Percentiles rank a stretch among this genome's conserved stretches.
Evolutionary conservation across 2,113 vertebrate species (phyloP).

Genomic region (Phyllostomus hastatus): DNA sequence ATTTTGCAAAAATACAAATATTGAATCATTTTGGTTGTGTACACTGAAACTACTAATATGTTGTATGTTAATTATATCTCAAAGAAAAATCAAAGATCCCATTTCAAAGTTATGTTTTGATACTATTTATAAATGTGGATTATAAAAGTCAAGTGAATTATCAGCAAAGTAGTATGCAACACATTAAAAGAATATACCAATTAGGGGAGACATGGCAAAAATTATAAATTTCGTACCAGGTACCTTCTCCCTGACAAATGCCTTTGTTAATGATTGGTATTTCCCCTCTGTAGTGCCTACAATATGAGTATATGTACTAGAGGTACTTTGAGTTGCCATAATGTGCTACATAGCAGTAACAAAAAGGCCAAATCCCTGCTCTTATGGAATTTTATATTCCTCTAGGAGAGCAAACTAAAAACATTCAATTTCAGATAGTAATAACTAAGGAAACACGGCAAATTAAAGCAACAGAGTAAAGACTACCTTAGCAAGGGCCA

Average conservation of each 20-base stretch:
- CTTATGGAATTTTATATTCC: neutral
- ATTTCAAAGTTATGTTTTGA: slow-evolving; percentile 25
- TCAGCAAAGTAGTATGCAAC: neutral
- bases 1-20: neutral
- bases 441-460: neutral
- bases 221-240: neutral
- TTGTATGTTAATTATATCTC: neutral
- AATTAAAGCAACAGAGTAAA: neutral
- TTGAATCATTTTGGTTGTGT: neutral
- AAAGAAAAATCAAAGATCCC: neutral
- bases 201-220: neutral
- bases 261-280: neutral
- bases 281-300: neutral
- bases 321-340: neutral
- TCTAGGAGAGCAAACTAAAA: neutral
- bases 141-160: slow-evolving; percentile 6
- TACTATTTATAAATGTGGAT: neutral
- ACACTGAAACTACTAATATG: neutral
- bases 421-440: neutral
- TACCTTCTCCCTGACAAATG: neutral
- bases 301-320: neutral
- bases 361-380: neutral
- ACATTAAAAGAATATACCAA: neutral
- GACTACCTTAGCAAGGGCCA: neutral
- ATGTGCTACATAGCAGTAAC: neutral